Base-by-base conservation (phyloP, 2,113 vertebrate species). In the Dromaius novaehollandiae region DNA sequence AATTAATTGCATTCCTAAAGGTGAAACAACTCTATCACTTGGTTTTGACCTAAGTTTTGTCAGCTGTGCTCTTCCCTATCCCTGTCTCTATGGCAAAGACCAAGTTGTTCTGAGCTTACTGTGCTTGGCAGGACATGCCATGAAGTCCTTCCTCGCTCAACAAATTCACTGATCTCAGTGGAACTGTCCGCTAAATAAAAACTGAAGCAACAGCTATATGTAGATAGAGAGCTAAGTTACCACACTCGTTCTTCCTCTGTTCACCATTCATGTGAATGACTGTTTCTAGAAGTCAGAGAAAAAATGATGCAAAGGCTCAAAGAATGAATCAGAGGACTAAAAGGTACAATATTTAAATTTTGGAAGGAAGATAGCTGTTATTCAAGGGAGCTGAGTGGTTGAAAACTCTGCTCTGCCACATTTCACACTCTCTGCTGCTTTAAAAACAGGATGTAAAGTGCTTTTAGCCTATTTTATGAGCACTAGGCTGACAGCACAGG, bases 381-480 rank as follows among this genome's bases (percentile, higher is more conserved):
- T 85, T 95, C 89, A 87, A 48, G 85, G 81, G 55, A 91, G 21
- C 7, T 77, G 63, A 77, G 46, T 93, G 51, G 74, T n/a, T 89
- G 74, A 87, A 93, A 84, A 84, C 65, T 88, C 1, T 3, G 73
- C 38, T 92, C 70, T 93, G 78, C 36, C 86, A 92, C 74, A 91
- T 94, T 95, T 96, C 48, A n/a, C 9, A 32, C 8, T 73, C 46
- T 88, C 66, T 85, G 21, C 48, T 66, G 40, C 78, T 92, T 95
- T 95, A 91, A 85, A 96, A 71, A 73, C 93, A 92, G 56, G n/a
- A 71, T 55, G 12, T 88, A 77, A 92, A 94, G 66, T 77, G 15
- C 30, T 73, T 95, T 95, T 66, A 77, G 65, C 44, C 25, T 85
- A 24, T 89, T 95, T 96, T 94, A 87, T 0, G 3, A 92, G 70